These are phyloP conservation scores for Candoia aspera DNA, from an alignment of 2,113 vertebrate genomes.

Conservation along the genomic window DNA sequence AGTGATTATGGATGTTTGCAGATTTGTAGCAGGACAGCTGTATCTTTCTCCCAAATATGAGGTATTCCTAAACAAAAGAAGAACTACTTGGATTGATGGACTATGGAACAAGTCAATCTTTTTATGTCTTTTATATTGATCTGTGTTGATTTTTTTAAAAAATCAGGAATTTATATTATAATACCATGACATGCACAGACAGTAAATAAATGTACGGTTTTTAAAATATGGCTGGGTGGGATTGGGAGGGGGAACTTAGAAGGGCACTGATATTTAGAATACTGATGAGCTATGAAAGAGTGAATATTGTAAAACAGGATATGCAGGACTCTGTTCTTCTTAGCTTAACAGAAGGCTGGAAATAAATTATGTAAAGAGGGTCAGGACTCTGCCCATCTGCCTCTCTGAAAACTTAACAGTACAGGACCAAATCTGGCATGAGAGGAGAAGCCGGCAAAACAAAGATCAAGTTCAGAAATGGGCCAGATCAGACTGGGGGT, in stretches of 20 bases:
- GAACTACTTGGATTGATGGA: neutral
- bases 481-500: neutral
- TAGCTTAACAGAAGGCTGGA: neutral
- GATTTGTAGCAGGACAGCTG: neutral
- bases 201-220: slow-evolving; percentile 46
- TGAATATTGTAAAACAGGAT: slow-evolving; percentile 34
- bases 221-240: slow-evolving; percentile 9
- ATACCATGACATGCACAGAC: slow-evolving; percentile 31
- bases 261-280: slow-evolving; percentile 25
- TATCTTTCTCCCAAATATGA: neutral
- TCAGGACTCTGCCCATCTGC: neutral
- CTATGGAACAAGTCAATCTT: slow-evolving; percentile 12
- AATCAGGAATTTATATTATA: slow-evolving; percentile 31
- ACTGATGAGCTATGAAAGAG: slow-evolving; percentile 43
- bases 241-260: neutral
- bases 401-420: neutral
- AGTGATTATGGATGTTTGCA: slow-evolving; percentile 9
- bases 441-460: neutral
- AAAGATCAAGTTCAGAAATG: neutral
- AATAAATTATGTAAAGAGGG: neutral
- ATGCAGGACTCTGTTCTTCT: neutral
- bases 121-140: neutral
- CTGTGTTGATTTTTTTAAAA: slow-evolving; percentile 17
- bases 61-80: slow-evolving; percentile 4
- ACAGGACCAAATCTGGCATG: neutral